phyloP scores from a whole-genome alignment of 1,140 invertebrate species.

The Geopemphigus sp. region DNA sequence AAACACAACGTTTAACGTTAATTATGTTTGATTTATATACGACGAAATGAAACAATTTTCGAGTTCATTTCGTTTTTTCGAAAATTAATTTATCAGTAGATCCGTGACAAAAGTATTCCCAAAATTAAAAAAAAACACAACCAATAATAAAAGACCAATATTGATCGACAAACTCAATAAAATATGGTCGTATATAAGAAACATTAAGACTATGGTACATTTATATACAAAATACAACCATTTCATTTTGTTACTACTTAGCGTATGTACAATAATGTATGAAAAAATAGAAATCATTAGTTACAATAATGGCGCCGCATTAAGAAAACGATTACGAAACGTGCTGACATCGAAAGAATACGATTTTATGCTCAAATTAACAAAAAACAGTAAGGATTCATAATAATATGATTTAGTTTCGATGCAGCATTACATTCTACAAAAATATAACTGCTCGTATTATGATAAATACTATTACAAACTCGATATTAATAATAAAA shows the following conservation, averaged over 20 bases:
- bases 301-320: neutral
- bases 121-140: neutral
- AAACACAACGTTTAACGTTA: too few relatives aligned
- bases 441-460: too few relatives aligned
- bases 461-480: neutral
- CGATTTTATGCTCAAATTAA: neutral
- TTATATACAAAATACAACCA: neutral
- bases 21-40: too few relatives aligned
- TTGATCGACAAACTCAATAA: neutral
- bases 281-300: neutral
- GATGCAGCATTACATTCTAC: neutral
- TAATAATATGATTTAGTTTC: neutral
- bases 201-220: neutral
- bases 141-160: conserved; percentile 6
- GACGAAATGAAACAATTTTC: neutral
- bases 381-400: neutral
- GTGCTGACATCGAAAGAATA: neutral
- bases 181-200: neutral
- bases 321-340: neutral
- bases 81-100: neutral
- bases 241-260: neutral
- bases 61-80: neutral
- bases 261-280: neutral
- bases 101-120: neutral
- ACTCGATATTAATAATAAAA: neutral